Base-by-base conservation (phyloP, 2,888 invertebrate genomes). In the Endotricha flammealis region DNA sequence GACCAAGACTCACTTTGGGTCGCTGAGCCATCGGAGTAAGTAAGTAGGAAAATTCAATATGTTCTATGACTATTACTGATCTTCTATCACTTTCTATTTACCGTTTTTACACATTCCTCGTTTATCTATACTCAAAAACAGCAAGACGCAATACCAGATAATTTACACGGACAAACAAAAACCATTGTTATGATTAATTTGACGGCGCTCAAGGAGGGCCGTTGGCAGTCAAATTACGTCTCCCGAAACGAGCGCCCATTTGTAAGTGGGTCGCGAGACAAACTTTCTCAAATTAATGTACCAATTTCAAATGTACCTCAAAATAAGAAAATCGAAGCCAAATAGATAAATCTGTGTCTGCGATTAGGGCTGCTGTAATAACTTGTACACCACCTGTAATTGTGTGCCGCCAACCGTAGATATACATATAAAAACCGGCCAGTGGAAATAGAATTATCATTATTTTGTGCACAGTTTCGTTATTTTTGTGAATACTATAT, bases 331-430 rank as follows among this genome's bases (percentile, higher is more conserved):
- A 72, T 70, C 64, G 63, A 57, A 67, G 56, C 53, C 52, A 58
- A 54, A 47, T 53, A 71, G 58, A 74, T 79, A 74, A 75, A 73
- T 80, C 71, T 53, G 46, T 54, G 74, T 76, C 71, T 58, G 46
- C 52, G 46, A 44, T 46, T 50, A 50, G 49, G 40, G 55, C 52
- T 52, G 45, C 63, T 64, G 67, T 76, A 70, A 76, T 72, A 79
- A 80, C 72, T 79, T 57, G 46, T 64, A 72, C 79, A 66, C 71
- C 65, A 65, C 57, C 65, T 69, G 67, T 76, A 77, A 78, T 76
- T 75, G 22, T 11, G 12, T 27, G 27, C n/a, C n/a, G 27, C 27
- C 12, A 12, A 8, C 27, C 7, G 8, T n/a, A n/a, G n/a, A n/a
- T n/a, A n/a, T n/a, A n/a, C n/a, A n/a, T n/a, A n/a, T n/a, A n/a